Evolutionary conservation across 2,113 vertebrate species (phyloP), one percentile per base, ranked within the genome.

Genomic region (Brienomyrus longianalis): DNA sequence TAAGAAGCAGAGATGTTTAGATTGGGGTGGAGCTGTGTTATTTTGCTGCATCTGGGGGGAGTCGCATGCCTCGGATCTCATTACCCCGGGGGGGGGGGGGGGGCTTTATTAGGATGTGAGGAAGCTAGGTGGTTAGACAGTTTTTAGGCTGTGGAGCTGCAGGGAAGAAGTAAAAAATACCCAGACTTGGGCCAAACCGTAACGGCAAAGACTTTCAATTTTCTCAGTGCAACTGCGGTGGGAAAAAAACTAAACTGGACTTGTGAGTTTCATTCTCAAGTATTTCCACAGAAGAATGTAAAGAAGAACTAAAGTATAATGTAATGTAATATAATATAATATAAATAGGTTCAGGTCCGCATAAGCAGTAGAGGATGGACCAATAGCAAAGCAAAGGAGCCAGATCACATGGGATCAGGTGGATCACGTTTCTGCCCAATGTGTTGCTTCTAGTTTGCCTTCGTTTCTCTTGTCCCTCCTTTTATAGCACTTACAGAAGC

Each of bases 171-270:
- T 88, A 88, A 89, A 90, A 92, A 6, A 27, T 15, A 89, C 90
- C 56, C 84, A 88, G 35, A 62, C 10, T 23, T 9, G 86, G 56
- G 91, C 92, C 90, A 92, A 85, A 90, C 43, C 83, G 39, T 66
- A 27, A 54, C 62, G n/a, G 54, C 92, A 92, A 92, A 92, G 90
- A 92, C 35, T 90, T 89, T 66, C 91, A 90, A 91, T 91, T 89
- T 90, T 86, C 5, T 87, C 90, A 90, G 87, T 91, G 90, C 90
- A 80, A 89, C 89, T 90, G 91, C 52, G 90, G 91, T 91, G 74
- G 59, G 3, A 83, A 77, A 91, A 89, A 45, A 5, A 89, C 80
- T 74, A 13, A 89, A 85, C 83, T 89, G 90, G 89, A 91, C 91
- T 92, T 92, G 90, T 45, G 62, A 90, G 90, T 91, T 92, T 92